phyloP scores from a whole-genome alignment of 2,797 vertebrate species.

The Syndactyla subalaris region DNA sequence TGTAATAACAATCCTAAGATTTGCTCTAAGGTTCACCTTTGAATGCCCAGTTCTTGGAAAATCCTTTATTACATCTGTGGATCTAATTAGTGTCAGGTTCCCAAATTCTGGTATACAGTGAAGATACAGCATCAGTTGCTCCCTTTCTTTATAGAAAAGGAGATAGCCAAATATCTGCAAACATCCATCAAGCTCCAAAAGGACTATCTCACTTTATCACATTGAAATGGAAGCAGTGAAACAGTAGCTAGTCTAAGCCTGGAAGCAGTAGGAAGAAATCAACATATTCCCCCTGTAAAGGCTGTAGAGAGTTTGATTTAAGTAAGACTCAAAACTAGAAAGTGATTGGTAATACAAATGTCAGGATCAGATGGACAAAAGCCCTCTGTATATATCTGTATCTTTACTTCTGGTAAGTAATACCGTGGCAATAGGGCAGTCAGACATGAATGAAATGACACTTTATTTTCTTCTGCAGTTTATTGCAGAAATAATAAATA shows the following conservation, averaged over 20 bases:
- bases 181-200: neutral
- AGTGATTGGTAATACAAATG: neutral
- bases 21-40: neutral
- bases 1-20: neutral
- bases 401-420: neutral
- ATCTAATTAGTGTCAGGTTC: neutral
- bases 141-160: neutral
- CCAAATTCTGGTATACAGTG: neutral
- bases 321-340: neutral
- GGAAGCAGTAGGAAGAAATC: neutral
- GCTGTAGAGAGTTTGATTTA: neutral
- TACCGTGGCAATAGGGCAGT: neutral
- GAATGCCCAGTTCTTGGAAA: neutral
- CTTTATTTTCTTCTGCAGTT: conserved; percentile 8
- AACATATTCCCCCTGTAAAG: neutral
- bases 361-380: neutral
- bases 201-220: neutral
- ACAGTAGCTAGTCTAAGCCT: neutral
- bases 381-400: neutral
- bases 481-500: conserved; percentile 35
- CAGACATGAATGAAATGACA: neutral
- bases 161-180: neutral
- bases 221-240: neutral
- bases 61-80: neutral
- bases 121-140: neutral